phyloP scores from a whole-genome alignment of 2,888 invertebrate genomes.

The Seira ritae region DNA sequence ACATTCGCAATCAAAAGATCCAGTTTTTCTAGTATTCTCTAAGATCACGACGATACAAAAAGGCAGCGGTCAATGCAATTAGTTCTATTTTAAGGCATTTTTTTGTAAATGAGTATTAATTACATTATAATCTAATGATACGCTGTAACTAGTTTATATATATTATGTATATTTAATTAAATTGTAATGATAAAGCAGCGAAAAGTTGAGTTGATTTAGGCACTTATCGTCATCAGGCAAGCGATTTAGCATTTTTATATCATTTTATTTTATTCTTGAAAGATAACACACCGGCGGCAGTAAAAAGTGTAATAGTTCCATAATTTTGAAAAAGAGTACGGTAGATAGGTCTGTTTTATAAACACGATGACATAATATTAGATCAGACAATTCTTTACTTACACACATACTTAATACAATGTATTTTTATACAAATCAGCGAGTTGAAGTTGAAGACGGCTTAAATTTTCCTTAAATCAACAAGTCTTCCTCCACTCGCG shows the following conservation, averaged over 20 bases:
- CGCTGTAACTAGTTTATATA: too few relatives aligned
- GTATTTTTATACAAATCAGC: constrained; percentile 10
- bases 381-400: not conserved
- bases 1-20: too few relatives aligned
- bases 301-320: too few relatives aligned
- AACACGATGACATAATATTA: too few relatives aligned
- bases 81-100: constrained; percentile 42
- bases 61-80: constrained; percentile 39
- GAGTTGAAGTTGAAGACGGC: not conserved
- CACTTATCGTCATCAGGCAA: constrained; percentile 44
- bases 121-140: constrained; percentile 9
- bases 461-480: constrained; percentile 18
- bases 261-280: not conserved
- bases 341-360: too few relatives aligned
- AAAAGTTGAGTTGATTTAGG: constrained; percentile 48
- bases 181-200: constrained; percentile 27
- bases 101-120: constrained; percentile 53
- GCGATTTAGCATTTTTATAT: not conserved
- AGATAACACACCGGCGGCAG: not conserved
- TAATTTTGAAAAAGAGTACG: too few relatives aligned
- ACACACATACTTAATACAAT: constrained; percentile 13
- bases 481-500: constrained; percentile 19
- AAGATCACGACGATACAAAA: constrained; percentile 39
- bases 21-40: too few relatives aligned
- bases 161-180: too few relatives aligned